These are phyloP conservation scores for Takifugu bimaculatus DNA, from an alignment of 2,113 vertebrate genomes.

Conservation along the genomic window DNA sequence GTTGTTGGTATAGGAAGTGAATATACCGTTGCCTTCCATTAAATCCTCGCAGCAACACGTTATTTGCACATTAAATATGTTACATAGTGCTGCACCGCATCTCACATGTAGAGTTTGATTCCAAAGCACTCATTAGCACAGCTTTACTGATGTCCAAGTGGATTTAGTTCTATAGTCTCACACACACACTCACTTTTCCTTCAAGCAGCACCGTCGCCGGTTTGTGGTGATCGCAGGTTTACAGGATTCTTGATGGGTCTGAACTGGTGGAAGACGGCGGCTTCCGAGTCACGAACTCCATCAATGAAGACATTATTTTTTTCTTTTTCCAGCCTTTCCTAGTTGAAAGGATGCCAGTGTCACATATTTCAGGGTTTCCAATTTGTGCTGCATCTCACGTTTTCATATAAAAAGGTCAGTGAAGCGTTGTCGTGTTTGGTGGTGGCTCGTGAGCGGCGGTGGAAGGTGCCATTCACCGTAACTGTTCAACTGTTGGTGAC, in stretches of 20 bases:
- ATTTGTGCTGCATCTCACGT: conserved; percentile 61
- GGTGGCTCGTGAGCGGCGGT: conserved; percentile 45
- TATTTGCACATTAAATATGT: conserved; percentile 25
- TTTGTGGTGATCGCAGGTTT: no score
- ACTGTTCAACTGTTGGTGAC: conserved; percentile 56
- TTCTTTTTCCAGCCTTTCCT: conserved; percentile 40
- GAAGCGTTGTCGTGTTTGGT: conserved; percentile 28
- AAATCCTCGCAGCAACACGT: neutral
- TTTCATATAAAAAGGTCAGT: conserved; percentile 29
- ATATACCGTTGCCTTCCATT: neutral
- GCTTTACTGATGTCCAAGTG: conserved; percentile 3
- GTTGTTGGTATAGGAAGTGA: neutral
- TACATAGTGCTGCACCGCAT: conserved; percentile 12
- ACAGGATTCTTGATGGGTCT: no score
- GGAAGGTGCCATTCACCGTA: conserved; percentile 51
- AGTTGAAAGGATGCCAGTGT: conserved; percentile 65
- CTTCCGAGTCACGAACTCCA: no score
- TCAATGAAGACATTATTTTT: neutral
- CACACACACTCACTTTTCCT: no score
- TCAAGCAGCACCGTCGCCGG: no score
- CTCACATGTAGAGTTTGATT: conserved; percentile 25
- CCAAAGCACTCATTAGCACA: conserved; percentile 5
- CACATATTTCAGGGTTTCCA: conserved; percentile 58
- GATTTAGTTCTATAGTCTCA: no score
- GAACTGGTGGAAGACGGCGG: no score